Evolutionary conservation across 2,888 invertebrate genomes (phyloP), one percentile per base, ranked within the genome.

Genomic region (Sarcophaga caerulescens): DNA sequence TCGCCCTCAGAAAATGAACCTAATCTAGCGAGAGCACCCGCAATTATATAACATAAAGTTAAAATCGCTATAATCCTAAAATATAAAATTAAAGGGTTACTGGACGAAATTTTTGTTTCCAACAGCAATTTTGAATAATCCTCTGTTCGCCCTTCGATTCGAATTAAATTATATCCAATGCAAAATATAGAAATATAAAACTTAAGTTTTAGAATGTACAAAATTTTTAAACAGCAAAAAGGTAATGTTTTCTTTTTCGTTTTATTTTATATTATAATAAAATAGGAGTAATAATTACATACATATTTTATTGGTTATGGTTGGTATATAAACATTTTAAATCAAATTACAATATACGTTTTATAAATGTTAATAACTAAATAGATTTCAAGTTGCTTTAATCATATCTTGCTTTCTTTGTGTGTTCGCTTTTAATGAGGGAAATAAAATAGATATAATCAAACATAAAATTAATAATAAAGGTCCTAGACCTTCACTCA

Each of bases 191-290:
- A 35, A 35, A 35, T 2, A 35, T 35, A 35, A 35, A 35, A 8
- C 35, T 35, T 35, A 35, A 35, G 8, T 8, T 35, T 35, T 35
- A 35, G 35, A 35, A 35, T 35, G 10, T 35, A 35, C 35, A 35
- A 35, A 35, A 35, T 35, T 8, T 35, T 35, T 35, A 88, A 95
- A 95, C 45, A 3, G 85, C 47, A 66, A 47, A 63, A 47, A 10
- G 52, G 0, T 21, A 2, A 10, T 47, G 12, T 74, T 81, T 79
- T 71, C 23, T 25, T 63, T 80, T 63, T 79, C 12, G 47, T 47
- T 85, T 83, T 77, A 83, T 85, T 82, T 85, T 80, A 77, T 83
- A 77, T 83, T 12, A 80, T 82, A 82, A 80, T 83, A 82, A 85
- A 82, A 82, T 82, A 73, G 60, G 21, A 23, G 35, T 71, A 78